These are phyloP conservation scores for Triplophysa bombifrons DNA, from an alignment of 2,797 vertebrate genomes.

Conservation along the genomic window DNA sequence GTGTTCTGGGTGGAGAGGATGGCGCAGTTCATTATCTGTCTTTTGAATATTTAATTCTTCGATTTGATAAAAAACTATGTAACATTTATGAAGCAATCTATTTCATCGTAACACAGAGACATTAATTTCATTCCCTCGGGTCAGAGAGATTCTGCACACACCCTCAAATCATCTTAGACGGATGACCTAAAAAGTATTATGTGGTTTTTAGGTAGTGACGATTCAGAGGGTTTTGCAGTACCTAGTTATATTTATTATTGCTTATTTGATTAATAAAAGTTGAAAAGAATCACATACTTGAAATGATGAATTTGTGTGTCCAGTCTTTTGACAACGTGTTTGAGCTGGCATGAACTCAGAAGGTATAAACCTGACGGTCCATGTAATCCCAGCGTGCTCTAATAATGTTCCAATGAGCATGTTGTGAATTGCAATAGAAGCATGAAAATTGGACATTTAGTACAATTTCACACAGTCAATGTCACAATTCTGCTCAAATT, in stretches of 20 bases:
- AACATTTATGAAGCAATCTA: constrained; percentile 75
- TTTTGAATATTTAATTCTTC: constrained; percentile 76
- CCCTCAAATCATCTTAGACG: constrained; percentile 9
- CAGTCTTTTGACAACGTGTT: too few species aligned
- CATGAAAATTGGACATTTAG: too few species aligned
- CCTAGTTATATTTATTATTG: not conserved
- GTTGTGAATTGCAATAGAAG: too few species aligned
- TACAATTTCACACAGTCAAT: not conserved
- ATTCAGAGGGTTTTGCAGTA: too few species aligned
- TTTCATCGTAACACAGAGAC: constrained; percentile 56
- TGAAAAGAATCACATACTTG: too few species aligned
- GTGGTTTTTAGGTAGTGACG: not conserved
- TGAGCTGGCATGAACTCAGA: too few species aligned
- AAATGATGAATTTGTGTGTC: too few species aligned
- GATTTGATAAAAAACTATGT: constrained; percentile 73
- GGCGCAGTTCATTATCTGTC: constrained; percentile 70
- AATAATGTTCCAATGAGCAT: too few species aligned
- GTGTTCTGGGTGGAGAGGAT: constrained; percentile 56
- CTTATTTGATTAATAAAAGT: too few species aligned
- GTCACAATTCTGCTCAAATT: not conserved
- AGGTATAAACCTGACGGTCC: too few species aligned
- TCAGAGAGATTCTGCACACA: constrained; percentile 47
- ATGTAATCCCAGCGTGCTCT: too few species aligned
- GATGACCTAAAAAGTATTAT: not conserved
- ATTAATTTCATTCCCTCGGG: constrained; percentile 51